These are phyloP conservation scores for Trissonchulus latispiculum DNA, from an alignment of 2,888 invertebrate genomes.

Conservation along the genomic window DNA sequence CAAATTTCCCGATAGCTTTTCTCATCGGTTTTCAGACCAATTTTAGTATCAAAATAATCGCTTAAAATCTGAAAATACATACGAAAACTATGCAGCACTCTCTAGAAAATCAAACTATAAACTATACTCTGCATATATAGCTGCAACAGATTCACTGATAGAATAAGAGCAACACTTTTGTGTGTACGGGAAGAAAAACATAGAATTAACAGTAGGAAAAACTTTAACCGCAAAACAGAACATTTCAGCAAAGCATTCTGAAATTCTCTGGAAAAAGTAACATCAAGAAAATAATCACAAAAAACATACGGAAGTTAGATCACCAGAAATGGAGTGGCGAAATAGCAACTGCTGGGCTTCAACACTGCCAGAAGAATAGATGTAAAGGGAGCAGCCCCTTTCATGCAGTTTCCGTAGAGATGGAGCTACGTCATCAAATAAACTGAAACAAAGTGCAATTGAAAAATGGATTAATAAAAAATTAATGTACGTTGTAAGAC, in stretches of 20 bases:
- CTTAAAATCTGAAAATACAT: conserved; percentile 53
- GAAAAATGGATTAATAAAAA: too few species aligned
- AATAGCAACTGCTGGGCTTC: conserved; percentile 81
- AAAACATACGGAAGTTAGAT: conserved; percentile 56
- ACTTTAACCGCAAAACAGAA: neutral
- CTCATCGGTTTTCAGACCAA: conserved; percentile 67
- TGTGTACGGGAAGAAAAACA: conserved; percentile 30
- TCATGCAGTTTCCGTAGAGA: conserved; percentile 63
- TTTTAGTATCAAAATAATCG: conserved; percentile 73
- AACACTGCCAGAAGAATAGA: conserved; percentile 84
- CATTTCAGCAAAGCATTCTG: too few species aligned
- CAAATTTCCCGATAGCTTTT: conserved; percentile 68
- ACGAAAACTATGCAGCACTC: neutral
- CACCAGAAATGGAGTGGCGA: conserved; percentile 62
- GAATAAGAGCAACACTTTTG: too few species aligned
- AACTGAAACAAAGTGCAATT: too few species aligned
- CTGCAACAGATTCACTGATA: too few species aligned
- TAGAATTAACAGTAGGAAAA: neutral
- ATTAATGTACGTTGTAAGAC: too few species aligned
- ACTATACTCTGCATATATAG: neutral
- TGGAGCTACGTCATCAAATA: conserved; percentile 71
- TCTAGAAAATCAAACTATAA: neutral
- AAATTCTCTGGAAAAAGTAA: neutral
- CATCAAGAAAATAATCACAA: conserved; percentile 4
- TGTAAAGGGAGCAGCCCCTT: conserved; percentile 60